These are phyloP conservation scores for Zeuzera pyrina DNA, from an alignment of 2,888 invertebrate genomes.

Conservation along the genomic window DNA sequence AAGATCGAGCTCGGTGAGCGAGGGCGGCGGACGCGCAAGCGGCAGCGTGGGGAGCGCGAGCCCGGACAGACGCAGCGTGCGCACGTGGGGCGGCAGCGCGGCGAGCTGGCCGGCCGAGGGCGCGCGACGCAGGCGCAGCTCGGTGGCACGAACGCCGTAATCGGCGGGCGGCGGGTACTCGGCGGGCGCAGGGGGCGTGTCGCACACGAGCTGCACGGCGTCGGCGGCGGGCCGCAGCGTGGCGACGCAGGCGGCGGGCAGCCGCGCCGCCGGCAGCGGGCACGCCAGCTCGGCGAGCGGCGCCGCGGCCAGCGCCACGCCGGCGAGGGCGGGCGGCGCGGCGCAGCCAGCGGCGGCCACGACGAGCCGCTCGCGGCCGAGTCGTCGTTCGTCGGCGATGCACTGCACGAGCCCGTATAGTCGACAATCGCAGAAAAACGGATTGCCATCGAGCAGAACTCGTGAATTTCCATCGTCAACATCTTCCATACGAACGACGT, in stretches of 20 bases:
- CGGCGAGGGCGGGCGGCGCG: conserved; percentile 11
- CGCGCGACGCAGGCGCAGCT: conserved; percentile 7
- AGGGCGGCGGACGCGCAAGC: background rate
- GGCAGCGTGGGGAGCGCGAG: conserved; percentile 13
- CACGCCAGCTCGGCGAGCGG: conserved; percentile 5
- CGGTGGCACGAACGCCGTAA: background rate
- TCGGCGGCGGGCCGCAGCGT: conserved; percentile 4
- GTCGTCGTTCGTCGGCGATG: conserved; percentile 12
- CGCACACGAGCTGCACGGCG: conserved; percentile 10
- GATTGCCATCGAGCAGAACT: conserved; percentile 28
- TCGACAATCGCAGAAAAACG: conserved; percentile 29
- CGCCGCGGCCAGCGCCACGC: conserved; percentile 10
- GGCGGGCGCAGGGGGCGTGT: background rate
- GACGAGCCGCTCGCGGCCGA: conserved; percentile 6
- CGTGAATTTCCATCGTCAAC: conserved; percentile 1
- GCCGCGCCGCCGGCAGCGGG: conserved; percentile 3
- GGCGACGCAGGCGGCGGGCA: conserved; percentile 11
- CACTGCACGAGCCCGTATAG: conserved; percentile 19
- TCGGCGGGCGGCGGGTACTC: background rate
- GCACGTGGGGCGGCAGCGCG: conserved; percentile 5
- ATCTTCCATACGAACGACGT: background rate
- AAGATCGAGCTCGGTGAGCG: conserved; percentile 14
- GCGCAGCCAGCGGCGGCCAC: conserved; percentile 7
- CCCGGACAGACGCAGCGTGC: conserved; percentile 12
- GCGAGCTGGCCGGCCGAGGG: background rate